phyloP scores from a whole-genome alignment of 2,797 vertebrate species.

The Tadarida brasiliensis region DNA sequence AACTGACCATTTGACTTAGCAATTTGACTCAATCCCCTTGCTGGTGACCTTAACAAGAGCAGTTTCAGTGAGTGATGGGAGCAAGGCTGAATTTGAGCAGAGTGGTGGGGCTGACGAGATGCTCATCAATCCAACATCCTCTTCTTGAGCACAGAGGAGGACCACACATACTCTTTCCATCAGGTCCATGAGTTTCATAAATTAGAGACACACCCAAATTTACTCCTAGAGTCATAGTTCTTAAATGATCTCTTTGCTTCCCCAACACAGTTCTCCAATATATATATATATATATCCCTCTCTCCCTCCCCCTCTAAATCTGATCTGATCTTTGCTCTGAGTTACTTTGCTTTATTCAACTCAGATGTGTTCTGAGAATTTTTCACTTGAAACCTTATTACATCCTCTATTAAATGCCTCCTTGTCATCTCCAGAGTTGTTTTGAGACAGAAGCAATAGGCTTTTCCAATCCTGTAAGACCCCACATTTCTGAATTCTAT shows the following conservation, averaged over 20 bases:
- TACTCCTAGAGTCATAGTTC: not conserved
- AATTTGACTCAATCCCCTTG: not conserved
- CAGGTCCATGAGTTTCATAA: no score
- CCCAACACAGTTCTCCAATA: not conserved
- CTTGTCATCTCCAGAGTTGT: not conserved
- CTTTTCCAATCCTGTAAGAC: not conserved
- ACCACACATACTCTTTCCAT: no score
- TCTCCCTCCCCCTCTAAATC: no score
- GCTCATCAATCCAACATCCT: not conserved
- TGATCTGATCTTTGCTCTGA: not conserved
- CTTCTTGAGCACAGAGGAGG: not conserved
- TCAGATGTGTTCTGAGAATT: not conserved
- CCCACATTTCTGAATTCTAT: not conserved
- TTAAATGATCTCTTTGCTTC: not conserved
- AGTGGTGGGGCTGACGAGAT: fast-evolving
- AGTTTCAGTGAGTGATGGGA: not conserved
- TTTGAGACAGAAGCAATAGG: not conserved
- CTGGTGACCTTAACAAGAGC: no score
- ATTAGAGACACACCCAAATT: not conserved
- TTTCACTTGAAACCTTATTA: not conserved
- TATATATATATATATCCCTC: no score
- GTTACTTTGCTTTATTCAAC: not conserved
- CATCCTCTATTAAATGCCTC: not conserved
- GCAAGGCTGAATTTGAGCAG: not conserved
- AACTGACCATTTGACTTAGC: not conserved